phyloP scores from a whole-genome alignment of 35 echinoderm and acorn worm genomes.

The Patiria miniata region DNA sequence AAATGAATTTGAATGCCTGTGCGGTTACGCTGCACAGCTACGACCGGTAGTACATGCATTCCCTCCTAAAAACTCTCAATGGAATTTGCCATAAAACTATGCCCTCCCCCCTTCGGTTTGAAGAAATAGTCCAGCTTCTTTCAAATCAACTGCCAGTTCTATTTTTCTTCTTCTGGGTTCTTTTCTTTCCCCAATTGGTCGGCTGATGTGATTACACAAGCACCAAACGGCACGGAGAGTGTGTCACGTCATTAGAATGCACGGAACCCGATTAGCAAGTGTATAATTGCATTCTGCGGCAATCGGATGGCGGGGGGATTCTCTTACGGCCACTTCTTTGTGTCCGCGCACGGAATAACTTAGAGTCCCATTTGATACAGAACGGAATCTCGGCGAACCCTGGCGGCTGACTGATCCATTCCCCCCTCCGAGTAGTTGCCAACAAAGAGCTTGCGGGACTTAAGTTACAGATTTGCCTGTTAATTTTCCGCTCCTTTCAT shows the following conservation, averaged over 20 bases:
- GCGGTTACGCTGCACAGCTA: neutral
- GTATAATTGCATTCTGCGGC: constrained; percentile 28
- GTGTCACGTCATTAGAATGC: constrained; percentile 22
- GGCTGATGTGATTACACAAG: constrained; percentile 19
- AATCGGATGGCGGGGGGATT: constrained; percentile 17
- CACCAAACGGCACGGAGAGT: constrained; percentile 10
- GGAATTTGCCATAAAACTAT: neutral
- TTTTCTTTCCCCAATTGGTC: neutral
- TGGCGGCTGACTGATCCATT: neutral
- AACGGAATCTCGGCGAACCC: neutral
- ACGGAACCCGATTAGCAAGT: constrained; percentile 30
- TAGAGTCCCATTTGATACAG: constrained; percentile 10
- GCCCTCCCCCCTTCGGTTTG: neutral
- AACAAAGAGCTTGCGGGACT: constrained; percentile 21
- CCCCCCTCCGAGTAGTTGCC: neutral
- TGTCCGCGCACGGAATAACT: constrained; percentile 5
- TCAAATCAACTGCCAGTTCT: neutral
- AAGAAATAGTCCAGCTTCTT: neutral
- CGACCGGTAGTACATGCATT: neutral
- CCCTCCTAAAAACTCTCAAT: neutral
- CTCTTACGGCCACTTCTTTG: constrained; percentile 25
- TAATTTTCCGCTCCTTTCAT: constrained; percentile 25
- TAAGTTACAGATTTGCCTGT: constrained; percentile 29
- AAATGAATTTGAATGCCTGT: constrained; percentile 11
- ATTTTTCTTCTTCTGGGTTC: neutral